Evolutionary conservation across 2,797 vertebrate genomes (phyloP).

Genomic region (Rhabdophis nuchalis): DNA sequence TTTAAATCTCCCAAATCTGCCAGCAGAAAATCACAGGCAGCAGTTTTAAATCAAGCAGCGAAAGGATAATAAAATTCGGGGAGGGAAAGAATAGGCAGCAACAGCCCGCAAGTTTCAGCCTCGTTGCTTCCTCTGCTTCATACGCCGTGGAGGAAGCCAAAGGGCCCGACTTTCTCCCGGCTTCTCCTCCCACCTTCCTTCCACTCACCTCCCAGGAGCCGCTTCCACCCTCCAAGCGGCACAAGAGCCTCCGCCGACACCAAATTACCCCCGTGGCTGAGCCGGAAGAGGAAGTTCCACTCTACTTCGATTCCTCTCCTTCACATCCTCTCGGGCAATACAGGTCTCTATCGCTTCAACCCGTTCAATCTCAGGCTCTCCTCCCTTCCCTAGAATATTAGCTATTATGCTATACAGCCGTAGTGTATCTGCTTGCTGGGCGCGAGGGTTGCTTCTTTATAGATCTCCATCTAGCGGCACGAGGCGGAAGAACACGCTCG

Average conservation of each 20-base stretch:
- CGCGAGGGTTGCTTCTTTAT: not conserved
- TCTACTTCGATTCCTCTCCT: not conserved
- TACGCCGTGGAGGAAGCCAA: too few relatives aligned
- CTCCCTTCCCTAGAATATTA: not conserved
- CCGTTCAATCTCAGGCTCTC: too few relatives aligned
- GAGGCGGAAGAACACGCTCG: not conserved
- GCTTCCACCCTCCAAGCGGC: not conserved
- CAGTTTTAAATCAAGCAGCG: not conserved
- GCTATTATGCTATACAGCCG: not conserved
- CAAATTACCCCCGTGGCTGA: rapidly evolving
- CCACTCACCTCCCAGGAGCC: not conserved
- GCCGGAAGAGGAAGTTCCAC: not conserved
- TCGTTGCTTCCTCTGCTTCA: too few relatives aligned
- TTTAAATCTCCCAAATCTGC: not conserved
- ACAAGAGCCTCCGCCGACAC: not conserved
- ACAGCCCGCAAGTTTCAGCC: too few relatives aligned
- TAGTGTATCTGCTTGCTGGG: not conserved
- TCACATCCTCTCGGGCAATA: not conserved
- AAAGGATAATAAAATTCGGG: too few relatives aligned
- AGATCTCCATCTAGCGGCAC: not conserved
- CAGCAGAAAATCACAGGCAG: not conserved
- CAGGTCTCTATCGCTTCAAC: not conserved
- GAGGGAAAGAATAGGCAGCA: too few relatives aligned
- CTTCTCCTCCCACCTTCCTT: not conserved
- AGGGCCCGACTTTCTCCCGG: not conserved